These are phyloP conservation scores for Ageneiosus marmoratus DNA, from an alignment of 2,113 vertebrate species.

Conservation along the genomic window DNA sequence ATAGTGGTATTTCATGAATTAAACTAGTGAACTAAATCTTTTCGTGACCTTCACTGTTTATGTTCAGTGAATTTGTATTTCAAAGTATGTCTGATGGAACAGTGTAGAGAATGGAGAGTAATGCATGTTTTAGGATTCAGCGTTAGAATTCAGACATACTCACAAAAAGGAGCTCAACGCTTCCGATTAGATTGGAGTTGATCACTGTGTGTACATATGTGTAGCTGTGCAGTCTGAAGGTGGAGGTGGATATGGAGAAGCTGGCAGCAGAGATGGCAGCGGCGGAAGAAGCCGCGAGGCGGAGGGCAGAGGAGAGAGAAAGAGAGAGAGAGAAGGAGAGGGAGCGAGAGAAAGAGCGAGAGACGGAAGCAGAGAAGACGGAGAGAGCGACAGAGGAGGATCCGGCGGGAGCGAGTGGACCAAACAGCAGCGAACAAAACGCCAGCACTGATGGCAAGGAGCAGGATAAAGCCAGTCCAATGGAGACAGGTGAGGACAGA, in stretches of 20 bases:
- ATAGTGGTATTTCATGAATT: neutral
- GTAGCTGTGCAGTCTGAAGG: constrained; percentile 91
- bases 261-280: constrained; percentile 94
- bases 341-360: constrained; percentile 86
- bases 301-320: constrained; percentile 90
- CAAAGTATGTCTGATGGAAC: neutral
- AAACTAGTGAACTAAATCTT: too few relatives aligned
- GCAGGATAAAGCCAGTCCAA: constrained; percentile 70
- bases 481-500: constrained; percentile 81
- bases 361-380: constrained; percentile 81
- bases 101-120: neutral
- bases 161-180: neutral
- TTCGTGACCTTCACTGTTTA: neutral
- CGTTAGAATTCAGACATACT: neutral
- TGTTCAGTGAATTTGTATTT: neutral
- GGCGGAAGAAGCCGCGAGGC: constrained; percentile 89
- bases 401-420: constrained; percentile 73
- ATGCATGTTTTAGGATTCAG: neutral
- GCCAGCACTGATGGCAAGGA: constrained; percentile 83
- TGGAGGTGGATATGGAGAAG: constrained; percentile 99
- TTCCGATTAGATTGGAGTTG: neutral
- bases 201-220: neutral
- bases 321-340: constrained; percentile 84
- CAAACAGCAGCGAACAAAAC: constrained; percentile 59
- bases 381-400: constrained; percentile 77